These are phyloP conservation scores for Cygnus buccinator DNA, from an alignment of 2,113 vertebrate species.

Conservation along the genomic window DNA sequence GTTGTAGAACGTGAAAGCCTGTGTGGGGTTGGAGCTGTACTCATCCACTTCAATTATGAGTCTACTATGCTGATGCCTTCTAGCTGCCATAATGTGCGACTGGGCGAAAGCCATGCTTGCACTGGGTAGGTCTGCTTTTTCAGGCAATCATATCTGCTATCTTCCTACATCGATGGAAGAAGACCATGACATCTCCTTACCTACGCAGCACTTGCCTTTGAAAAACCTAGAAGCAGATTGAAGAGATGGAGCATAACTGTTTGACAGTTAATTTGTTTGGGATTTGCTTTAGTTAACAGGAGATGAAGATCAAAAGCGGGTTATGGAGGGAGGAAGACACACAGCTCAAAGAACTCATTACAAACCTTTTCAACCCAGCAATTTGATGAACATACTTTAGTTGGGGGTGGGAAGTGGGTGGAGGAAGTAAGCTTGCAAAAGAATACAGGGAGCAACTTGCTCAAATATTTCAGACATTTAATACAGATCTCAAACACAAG, in stretches of 20 bases:
- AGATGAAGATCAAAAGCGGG: constrained; percentile 41
- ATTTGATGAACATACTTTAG: constrained; percentile 46
- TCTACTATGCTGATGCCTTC: constrained; percentile 88
- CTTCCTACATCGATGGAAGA: constrained; percentile 31
- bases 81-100: constrained; percentile 91
- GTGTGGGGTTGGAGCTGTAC: constrained; percentile 96
- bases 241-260: constrained; percentile 45
- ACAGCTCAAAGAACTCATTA: constrained; percentile 41
- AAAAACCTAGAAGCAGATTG: constrained; percentile 65
- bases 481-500: neutral
- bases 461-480: neutral
- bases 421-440: neutral
- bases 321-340: neutral
- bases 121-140: constrained; percentile 19
- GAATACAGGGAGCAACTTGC: neutral
- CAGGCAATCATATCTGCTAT: constrained; percentile 66
- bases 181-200: constrained; percentile 61
- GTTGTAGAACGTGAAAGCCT: constrained; percentile 99
- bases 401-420: neutral
- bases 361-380: constrained; percentile 62
- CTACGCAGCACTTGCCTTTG: constrained; percentile 16
- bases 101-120: constrained; percentile 92
- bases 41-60: constrained; percentile 92
- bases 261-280: constrained; percentile 40
- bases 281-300: constrained; percentile 30